Conservation (phyloP, 2,113 vertebrate species). For the Grammomys dolichurus region DNA sequence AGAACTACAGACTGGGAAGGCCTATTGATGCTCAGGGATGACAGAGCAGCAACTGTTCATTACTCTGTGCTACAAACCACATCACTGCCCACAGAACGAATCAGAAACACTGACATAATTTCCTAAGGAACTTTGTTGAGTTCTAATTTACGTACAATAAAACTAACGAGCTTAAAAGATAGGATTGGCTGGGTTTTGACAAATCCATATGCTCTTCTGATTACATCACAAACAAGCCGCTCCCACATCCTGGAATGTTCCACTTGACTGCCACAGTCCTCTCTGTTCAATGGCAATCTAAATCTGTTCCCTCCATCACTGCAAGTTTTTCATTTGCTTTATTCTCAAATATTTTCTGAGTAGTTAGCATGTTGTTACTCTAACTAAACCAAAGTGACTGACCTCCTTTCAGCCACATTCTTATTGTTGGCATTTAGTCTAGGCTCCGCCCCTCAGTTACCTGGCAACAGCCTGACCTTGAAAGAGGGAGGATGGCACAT, state of each 20-base stretch:
- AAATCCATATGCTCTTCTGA: neutral
- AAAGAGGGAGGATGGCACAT: neutral
- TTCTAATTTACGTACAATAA: neutral
- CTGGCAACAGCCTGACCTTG: neutral
- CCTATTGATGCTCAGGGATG: neutral
- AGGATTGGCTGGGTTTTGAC: neutral
- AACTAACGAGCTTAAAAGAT: neutral
- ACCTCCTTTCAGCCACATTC: neutral
- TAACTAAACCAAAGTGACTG: neutral
- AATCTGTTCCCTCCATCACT: neutral
- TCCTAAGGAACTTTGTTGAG: constrained; percentile 23
- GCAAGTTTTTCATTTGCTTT: neutral
- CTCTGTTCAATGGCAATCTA: too few species aligned
- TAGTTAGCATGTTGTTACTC: neutral
- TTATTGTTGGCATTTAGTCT: neutral
- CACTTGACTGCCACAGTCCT: neutral
- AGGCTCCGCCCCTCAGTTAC: too few species aligned
- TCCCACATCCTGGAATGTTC: neutral
- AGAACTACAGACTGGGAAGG: neutral
- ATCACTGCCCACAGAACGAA: neutral
- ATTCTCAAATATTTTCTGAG: constrained; percentile 22
- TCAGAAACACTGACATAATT: neutral
- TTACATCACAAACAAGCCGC: neutral
- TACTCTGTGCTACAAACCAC: neutral
- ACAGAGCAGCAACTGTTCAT: neutral